phyloP scores from a whole-genome alignment of 2,113 vertebrate genomes.

The Perca flavescens region DNA sequence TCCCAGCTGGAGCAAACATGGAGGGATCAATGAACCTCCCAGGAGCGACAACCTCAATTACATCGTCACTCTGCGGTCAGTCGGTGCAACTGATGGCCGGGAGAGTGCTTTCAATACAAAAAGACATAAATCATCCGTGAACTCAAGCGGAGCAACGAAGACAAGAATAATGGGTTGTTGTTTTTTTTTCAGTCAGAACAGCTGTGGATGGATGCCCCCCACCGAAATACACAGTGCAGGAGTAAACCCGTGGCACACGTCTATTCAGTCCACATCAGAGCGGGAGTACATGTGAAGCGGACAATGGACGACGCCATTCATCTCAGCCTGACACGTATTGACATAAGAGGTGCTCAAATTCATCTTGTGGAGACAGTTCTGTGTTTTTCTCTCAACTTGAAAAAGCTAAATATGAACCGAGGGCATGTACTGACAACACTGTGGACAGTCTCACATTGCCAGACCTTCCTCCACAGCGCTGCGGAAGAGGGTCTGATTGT shows the following conservation, averaged over 20 bases:
- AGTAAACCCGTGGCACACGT: neutral
- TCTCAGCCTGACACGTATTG: slow-evolving; percentile 55
- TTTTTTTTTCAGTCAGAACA: slow-evolving; percentile 1
- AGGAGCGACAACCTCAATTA: neutral
- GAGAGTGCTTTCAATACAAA: neutral
- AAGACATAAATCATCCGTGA: slow-evolving; percentile 29
- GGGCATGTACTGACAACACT: neutral
- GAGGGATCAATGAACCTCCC: neutral
- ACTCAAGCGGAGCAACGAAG: neutral
- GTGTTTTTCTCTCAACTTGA: neutral
- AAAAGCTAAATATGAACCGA: neutral
- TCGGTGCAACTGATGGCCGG: neutral
- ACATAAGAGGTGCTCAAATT: slow-evolving; percentile 19
- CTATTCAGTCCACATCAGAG: neutral
- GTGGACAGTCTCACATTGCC: neutral
- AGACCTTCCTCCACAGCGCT: no score
- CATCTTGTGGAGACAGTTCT: slow-evolving; percentile 33
- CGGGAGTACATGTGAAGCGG: fast-evolving
- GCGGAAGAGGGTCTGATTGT: no score
- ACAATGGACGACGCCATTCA: neutral
- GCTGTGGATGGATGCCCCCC: neutral
- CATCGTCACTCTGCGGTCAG: neutral
- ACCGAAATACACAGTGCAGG: neutral
- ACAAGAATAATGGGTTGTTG: neutral
- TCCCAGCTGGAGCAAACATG: neutral